Evolutionary conservation across 2,888 invertebrate genomes (phyloP), one percentile per base, ranked within the genome.

Genomic region (Phragmatobia fuliginosa): DNA sequence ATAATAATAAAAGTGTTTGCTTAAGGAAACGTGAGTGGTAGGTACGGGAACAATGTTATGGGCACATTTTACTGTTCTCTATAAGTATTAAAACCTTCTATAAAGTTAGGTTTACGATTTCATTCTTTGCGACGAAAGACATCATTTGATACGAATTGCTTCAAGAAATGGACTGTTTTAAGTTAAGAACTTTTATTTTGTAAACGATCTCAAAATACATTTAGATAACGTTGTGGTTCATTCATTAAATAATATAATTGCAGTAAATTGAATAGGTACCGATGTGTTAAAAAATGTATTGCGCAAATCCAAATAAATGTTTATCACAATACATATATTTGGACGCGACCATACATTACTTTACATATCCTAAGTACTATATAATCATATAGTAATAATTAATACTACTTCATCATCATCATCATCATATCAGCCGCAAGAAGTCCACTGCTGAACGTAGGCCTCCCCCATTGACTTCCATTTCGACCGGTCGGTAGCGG

Each of bases 1-100:
- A 77, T 78, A 80, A 71, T 75, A 78, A 75, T 80, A 80, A 80
- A 80, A 80, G 62, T 78, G 80, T 76, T 80, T 80, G 73, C 77
- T 69, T 72, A 59, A 80, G 80, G 75, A 72, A 80, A 75, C 72
- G 71, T 68, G 72, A 78, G 71, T 68, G 71, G 72, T 75, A 80
- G 71, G 72, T 75, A 78, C 80, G 75, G 72, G 72, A 67, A 68
- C 56, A 67, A 65, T 71, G 62, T 71, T 68, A 68, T 80, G 72
- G 73, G 70, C 72, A 73, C 72, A 74, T 78, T 78, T 80, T 80
- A 80, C 77, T 80, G 73, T 72, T 73, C 71, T 69, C 68, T 74
- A 62, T 78, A 74, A 69, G 73, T 72, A 80, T 77, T 78, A 75
- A 78, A 68, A 71, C 71, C 70, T 71, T 71, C 73, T 71, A 78